A percentile compares a stretch with the other conserved stretches of the same genome.
These are phyloP conservation scores for Drosophila rhopaloa DNA, from an alignment of 1,140 invertebrate species.

Conservation along the genomic window DNA sequence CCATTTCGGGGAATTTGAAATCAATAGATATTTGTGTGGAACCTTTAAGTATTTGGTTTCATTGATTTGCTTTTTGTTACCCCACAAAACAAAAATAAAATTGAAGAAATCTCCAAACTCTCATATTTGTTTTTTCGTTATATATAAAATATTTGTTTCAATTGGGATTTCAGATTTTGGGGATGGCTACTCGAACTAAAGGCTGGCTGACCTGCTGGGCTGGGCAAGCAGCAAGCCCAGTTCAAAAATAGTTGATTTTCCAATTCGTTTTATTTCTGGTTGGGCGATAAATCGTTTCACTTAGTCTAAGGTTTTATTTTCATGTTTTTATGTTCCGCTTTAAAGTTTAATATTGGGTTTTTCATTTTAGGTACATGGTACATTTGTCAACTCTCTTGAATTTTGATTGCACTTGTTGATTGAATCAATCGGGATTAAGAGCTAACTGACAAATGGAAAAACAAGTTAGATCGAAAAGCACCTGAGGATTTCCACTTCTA, in stretches of 20 bases:
- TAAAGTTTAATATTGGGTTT: conserved; percentile 13
- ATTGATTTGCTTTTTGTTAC: neutral
- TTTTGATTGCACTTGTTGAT: conserved; percentile 23
- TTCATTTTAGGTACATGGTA: conserved; percentile 36
- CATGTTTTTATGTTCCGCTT: conserved; percentile 4
- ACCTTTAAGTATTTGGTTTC: neutral
- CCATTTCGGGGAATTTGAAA: neutral
- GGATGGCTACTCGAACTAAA: conserved; percentile 54
- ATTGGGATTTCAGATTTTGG: conserved; percentile 7
- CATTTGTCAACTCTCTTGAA: conserved; percentile 39
- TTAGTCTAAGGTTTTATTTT: conserved; percentile 32
- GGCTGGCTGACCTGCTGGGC: conserved; percentile 70
- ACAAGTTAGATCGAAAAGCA: conserved; percentile 16
- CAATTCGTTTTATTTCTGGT: conserved; percentile 10
- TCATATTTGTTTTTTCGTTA: conserved; percentile 1
- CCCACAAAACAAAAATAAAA: conserved; percentile 14
- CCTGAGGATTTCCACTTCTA: conserved; percentile 26
- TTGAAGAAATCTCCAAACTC: conserved; percentile 24
- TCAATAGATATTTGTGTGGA: no score
- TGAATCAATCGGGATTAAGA: neutral
- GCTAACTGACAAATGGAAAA: neutral
- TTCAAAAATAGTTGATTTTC: conserved; percentile 55
- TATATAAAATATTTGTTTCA: neutral
- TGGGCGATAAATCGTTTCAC: conserved; percentile 7
- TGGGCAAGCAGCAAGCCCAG: conserved; percentile 74